phyloP scores from a whole-genome alignment of 92 coral and sea anemone species.

The Phenganax marumi region DNA sequence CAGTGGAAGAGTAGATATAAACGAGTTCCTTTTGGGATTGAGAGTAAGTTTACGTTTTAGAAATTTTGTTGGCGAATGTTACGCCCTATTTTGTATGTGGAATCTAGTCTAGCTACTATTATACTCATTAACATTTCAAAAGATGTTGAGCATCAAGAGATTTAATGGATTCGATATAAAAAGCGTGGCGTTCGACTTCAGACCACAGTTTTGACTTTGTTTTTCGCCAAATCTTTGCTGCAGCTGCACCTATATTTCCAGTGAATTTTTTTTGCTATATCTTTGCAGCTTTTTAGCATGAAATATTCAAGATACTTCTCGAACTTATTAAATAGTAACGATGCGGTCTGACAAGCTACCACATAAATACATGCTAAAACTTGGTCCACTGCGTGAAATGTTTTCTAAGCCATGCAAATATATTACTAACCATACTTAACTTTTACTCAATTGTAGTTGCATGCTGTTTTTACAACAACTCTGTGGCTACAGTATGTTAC shows the following conservation, averaged over 20 bases:
- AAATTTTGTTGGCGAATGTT: slow-evolving; percentile 5
- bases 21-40: slow-evolving; percentile 67
- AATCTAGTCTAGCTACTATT: neutral
- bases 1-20: slow-evolving; percentile 58
- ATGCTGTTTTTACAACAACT: no score
- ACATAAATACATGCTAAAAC: neutral
- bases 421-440: no score
- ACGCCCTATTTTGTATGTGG: slow-evolving; percentile 24
- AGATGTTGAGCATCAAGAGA: neutral
- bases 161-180: slow-evolving; percentile 6
- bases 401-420: no score
- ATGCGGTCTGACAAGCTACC: neutral
- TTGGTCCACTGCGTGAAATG: no score
- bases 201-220: neutral
- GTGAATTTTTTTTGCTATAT: neutral
- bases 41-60: slow-evolving; percentile 61
- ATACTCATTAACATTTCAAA: slow-evolving; percentile 30
- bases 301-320: slow-evolving; percentile 11
- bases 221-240: no score
- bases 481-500: no score
- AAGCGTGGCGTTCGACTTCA: neutral
- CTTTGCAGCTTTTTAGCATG: neutral
- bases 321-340: neutral
- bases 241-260: neutral
- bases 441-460: no score